Conservation (phyloP, 2,113 vertebrate genomes). For the Axis porcinus region DNA sequence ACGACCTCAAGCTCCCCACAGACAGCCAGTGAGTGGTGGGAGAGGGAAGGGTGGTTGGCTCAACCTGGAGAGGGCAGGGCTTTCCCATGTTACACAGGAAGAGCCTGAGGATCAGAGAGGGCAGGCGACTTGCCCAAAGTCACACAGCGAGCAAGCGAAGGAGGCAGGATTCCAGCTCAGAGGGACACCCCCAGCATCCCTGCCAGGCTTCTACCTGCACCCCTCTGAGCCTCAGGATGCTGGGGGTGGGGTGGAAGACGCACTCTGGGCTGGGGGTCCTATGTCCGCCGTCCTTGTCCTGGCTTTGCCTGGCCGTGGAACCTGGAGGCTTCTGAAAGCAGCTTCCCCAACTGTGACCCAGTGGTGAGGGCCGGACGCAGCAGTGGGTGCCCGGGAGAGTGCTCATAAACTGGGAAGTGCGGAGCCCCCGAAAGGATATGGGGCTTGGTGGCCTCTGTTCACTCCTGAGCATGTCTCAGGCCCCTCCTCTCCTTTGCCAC, state of each 20-base stretch:
- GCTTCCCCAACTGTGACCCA: rapidly evolving
- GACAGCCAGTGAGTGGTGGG: constrained; percentile 87
- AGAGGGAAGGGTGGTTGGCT: neutral
- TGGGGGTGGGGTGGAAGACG: neutral
- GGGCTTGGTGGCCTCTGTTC: neutral
- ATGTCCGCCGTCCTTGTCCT: neutral
- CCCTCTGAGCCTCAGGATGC: neutral
- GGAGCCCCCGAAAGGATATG: neutral
- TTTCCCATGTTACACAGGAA: rapidly evolving
- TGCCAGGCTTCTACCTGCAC: neutral
- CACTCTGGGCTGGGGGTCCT: neutral
- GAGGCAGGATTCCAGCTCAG: neutral
- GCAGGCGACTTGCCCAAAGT: neutral
- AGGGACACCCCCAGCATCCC: neutral
- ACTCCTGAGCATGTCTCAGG: neutral
- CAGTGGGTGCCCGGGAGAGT: rapidly evolving
- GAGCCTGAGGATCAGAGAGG: neutral
- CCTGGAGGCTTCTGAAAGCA: neutral
- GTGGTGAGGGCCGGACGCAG: neutral
- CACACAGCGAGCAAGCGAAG: neutral
- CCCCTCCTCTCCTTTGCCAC: neutral
- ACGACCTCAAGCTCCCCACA: constrained; percentile 87
- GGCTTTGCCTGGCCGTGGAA: neutral
- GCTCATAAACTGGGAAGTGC: neutral
- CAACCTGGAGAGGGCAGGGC: rapidly evolving